Evolutionary conservation across 2,888 invertebrate genomes (phyloP), one percentile per base, ranked within the genome.

Genomic region (Chymomyza caudatula): DNA sequence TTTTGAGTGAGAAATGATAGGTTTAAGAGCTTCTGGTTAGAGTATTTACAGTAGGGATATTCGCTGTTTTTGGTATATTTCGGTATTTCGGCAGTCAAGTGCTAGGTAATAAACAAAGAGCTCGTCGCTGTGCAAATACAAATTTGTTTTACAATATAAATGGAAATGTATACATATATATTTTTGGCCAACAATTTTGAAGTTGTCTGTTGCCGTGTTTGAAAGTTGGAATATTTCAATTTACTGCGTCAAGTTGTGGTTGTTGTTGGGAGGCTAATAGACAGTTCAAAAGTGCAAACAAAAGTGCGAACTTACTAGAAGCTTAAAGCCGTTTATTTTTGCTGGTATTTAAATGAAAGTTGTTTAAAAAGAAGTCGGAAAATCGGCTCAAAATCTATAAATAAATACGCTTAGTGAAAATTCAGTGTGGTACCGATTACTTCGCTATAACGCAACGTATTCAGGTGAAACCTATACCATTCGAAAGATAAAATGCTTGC

Each of bases 131-230:
- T 73, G 87, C 77, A 80, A 80, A 80, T 71, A 80, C 85, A 80
- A 80, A 80, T 80, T 82, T 37, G 73, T 85, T 86, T 69, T 86
- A 86, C 85, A 80, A 80, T 85, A 83, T 85, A 82, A 82, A 82
- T 79, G 86, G 72, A 87, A 85, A 76, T 68, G 68, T 74, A 71
- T 29, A n/a, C n/a, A 13, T 53, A 78, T 78, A 77, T 78, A 60
- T 63, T 63, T 51, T 20, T 19, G 11, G 37, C 20, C 11, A 13
- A 54, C 15, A 69, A 73, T 80, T 85, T 87, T 82, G 77, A 87
- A 82, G 87, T 87, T 85, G 70, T 71, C 70, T 71, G 70, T 67
- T 51, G 51, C 63, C 65, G 76, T 76, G 79, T 71, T 69, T 68
- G 54, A 57, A 78, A 76, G 63, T 72, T 75, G 51, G 57, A 58